Conservation (phyloP, 2,113 vertebrate species). For the Pelvicachromis taeniatus region DNA sequence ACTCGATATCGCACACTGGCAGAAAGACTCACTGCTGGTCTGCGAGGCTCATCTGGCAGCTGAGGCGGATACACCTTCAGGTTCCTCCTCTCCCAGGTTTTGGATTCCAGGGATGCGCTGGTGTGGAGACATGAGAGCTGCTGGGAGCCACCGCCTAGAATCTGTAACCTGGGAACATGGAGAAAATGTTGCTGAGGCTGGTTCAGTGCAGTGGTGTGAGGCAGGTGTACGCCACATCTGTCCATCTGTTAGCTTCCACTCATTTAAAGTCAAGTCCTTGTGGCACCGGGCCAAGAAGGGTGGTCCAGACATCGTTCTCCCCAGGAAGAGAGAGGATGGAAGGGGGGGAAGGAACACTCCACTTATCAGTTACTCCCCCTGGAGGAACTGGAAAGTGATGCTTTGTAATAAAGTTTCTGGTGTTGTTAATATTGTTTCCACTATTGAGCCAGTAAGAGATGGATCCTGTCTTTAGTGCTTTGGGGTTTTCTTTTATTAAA, state of each 20-base stretch:
- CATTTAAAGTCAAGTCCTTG: not conserved
- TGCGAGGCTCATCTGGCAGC: slow-evolving; percentile 80
- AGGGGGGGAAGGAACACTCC: not conserved
- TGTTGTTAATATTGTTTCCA: not conserved
- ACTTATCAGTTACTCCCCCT: not conserved
- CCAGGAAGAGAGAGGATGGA: not conserved
- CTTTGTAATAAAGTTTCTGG: not conserved
- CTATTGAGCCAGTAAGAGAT: not conserved
- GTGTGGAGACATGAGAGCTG: slow-evolving; percentile 77
- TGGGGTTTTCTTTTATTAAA: not conserved
- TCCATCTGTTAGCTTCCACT: not conserved
- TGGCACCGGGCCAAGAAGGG: not conserved
- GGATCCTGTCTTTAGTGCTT: not conserved
- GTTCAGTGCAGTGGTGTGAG: not conserved
- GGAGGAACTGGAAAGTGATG: not conserved
- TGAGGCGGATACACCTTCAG: slow-evolving; percentile 83
- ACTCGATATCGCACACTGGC: not conserved
- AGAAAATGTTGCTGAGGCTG: not conserved
- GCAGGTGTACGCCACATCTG: not conserved
- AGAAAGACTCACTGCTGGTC: slow-evolving; percentile 83
- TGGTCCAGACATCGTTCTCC: not conserved
- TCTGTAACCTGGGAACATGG: slow-evolving; percentile 61
- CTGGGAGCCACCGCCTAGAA: slow-evolving; percentile 27
- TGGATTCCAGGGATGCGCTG: slow-evolving; percentile 57
- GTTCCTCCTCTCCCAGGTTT: slow-evolving; percentile 87